Evolutionary conservation across 2,888 invertebrate species (phyloP), one percentile per base, ranked within the genome.

Genomic region (Pterostichus madidus): DNA sequence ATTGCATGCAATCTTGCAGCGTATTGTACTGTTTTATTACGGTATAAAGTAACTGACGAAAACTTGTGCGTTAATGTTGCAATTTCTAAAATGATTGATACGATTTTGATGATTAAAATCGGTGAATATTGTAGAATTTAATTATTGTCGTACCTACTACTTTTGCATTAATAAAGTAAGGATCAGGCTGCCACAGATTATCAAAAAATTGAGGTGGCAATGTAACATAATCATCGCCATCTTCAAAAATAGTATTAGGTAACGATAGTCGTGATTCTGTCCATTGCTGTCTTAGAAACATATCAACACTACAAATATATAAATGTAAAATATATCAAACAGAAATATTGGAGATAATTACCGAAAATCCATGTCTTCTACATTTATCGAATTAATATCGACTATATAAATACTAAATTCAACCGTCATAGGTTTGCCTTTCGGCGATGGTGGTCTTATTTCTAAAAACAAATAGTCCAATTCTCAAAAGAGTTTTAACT

Each of bases 301-400:
- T 95, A 87, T 96, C 96, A 90, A 96, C 95, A 89, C 96, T 96
- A 24, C 24, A 24, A 24, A 24, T 24, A 24, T 24, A 24, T 24
- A 24, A 24, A 24, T 24, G 3, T 3, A 3, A 24, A 24, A 24
- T 24, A 24, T 24, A 24, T 24, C 3, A 24, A 24, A 24, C 24
- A 2, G 24, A 24, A 3, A 24, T 24, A 24, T 24, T 24, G 3
- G 1, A 24, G 24, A 24, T 24, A 24, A 85, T 91, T 91, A 96
- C 96, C 96, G 93, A 90, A 96, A 96, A 90, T 96, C 96, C 96
- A 96, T 96, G 87, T 96, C 96, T 90, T 96, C 96, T 84, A 96
- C 96, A 88, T 96, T 96, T 85, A 96, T 96, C 24, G 96, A 96
- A 90, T 96, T 96, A 84, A 96, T 96, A 88, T 96, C 96, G 84